phyloP scores from a whole-genome alignment of 35 echinoderm and acorn worm genomes.

The Stichopus chloronotus region DNA sequence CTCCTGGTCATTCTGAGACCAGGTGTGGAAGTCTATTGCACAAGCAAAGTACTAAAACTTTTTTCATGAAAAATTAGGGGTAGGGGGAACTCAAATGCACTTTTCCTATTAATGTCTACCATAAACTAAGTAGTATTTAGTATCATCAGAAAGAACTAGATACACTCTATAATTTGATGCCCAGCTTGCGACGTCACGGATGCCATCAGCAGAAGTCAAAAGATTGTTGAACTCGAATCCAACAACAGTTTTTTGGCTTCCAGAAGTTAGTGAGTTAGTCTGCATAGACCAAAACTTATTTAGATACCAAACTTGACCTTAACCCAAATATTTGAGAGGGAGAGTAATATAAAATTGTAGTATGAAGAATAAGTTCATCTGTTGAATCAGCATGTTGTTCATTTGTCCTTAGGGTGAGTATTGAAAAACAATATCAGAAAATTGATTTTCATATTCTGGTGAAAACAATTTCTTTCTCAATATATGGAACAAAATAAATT shows the following conservation, averaged over 20 bases:
- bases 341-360: no score
- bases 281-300: background rate
- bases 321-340: no score
- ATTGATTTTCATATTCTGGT: no score
- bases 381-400: no score
- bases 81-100: background rate
- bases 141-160: background rate
- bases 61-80: conserved; percentile 1
- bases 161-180: background rate
- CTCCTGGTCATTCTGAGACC: no score
- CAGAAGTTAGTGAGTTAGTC: background rate
- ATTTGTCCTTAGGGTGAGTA: no score
- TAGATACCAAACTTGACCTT: no score
- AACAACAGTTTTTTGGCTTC: background rate
- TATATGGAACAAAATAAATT: no score
- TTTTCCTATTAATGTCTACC: background rate
- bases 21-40: no score
- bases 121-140: background rate
- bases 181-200: background rate
- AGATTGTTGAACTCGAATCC: background rate
- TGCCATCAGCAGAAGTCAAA: background rate
- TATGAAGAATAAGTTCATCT: no score
- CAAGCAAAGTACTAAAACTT: background rate
- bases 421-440: no score
- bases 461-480: no score